Conservation (phyloP, 2,797 vertebrate species). For the Gila robusta region DNA sequence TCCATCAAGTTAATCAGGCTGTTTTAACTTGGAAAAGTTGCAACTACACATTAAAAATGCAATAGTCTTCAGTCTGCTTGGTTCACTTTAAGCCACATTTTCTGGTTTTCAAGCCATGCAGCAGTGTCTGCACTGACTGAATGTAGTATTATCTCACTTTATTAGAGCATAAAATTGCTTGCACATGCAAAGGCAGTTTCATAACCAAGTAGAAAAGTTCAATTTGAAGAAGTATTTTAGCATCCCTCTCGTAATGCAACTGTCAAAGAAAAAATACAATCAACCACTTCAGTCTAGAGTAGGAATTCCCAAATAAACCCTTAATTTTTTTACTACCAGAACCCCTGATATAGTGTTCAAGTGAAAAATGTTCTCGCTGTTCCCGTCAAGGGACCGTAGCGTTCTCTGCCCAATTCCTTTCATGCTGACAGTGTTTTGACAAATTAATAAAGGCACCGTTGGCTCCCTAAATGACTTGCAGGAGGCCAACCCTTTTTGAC, state of each 20-base stretch:
- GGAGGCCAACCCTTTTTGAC: constrained; percentile 3
- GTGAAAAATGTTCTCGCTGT: background rate
- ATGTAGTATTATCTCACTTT: constrained; percentile 34
- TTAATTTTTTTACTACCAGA: background rate
- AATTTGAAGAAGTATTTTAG: background rate
- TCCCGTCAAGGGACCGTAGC: background rate
- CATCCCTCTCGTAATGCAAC: background rate
- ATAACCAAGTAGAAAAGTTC: constrained; percentile 33
- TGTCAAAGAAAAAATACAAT: background rate
- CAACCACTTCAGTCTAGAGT: background rate
- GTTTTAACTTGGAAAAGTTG: background rate
- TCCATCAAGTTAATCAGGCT: background rate
- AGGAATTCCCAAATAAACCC: constrained; percentile 11
- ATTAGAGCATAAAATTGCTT: constrained; percentile 51
- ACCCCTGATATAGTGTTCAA: constrained; percentile 2
- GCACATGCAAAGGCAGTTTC: constrained; percentile 21
- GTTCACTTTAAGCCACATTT: constrained; percentile 26
- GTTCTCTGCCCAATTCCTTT: constrained; percentile 5
- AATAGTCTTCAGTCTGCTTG: background rate
- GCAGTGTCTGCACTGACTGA: background rate
- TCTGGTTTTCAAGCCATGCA: background rate
- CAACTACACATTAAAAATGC: constrained; percentile 6
- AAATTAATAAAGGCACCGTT: constrained; percentile 27
- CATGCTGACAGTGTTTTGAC: constrained; percentile 23
- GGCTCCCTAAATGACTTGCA: constrained; percentile 18